phyloP scores from a whole-genome alignment of 2,113 vertebrate genomes.

The Andinoacara biseriatus region DNA sequence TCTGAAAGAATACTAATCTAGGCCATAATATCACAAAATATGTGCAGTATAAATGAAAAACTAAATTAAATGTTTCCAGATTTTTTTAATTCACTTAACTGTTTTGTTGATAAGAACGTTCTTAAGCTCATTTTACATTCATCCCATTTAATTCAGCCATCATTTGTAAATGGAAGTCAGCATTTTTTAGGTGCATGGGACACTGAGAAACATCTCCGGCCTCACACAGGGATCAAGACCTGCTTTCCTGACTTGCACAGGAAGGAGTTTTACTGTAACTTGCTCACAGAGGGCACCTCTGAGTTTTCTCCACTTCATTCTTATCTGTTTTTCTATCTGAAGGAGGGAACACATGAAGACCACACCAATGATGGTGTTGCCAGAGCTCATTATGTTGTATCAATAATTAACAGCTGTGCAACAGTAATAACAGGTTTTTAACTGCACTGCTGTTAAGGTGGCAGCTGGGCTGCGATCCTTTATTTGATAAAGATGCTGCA shows the following conservation, averaged over 20 bases:
- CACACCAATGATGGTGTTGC: slow-evolving; percentile 64
- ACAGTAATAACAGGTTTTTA: not conserved
- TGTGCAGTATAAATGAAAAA: not conserved
- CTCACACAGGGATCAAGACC: not conserved
- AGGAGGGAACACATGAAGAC: slow-evolving; percentile 53
- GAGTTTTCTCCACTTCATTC: not conserved
- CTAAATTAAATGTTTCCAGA: not conserved
- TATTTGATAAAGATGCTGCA: not conserved
- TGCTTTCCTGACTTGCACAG: slow-evolving; percentile 20
- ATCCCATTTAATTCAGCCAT: not conserved
- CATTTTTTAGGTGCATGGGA: slow-evolving; percentile 28
- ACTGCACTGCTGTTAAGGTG: not conserved
- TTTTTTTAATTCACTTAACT: not conserved
- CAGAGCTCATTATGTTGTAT: slow-evolving; percentile 39
- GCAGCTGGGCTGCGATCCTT: not conserved
- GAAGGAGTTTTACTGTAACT: not conserved
- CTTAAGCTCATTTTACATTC: not conserved
- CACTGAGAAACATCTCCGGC: slow-evolving; percentile 44
- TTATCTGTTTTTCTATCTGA: not conserved
- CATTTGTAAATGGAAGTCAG: no score
- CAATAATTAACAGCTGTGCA: slow-evolving; percentile 57
- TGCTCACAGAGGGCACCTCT: not conserved
- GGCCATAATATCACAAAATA: not conserved
- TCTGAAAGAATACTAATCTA: not conserved
- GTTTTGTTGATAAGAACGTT: not conserved